These are phyloP conservation scores for Python bivittatus DNA, from an alignment of 2,113 vertebrate genomes.

Conservation along the genomic window DNA sequence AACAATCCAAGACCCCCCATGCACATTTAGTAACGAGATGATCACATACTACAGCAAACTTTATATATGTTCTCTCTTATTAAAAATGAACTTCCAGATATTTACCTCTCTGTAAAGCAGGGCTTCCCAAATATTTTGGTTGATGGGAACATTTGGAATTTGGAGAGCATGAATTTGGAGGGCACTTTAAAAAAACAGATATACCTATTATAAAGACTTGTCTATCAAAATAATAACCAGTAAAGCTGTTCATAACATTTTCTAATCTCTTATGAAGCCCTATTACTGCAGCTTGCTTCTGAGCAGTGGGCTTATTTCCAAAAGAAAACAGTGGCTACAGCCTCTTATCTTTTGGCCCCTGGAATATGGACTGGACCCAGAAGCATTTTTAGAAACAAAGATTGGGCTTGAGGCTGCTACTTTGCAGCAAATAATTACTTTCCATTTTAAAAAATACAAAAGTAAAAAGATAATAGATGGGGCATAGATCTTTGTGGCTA, in stretches of 20 bases:
- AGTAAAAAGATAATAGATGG: neutral
- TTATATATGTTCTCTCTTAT: neutral
- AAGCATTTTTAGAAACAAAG: neutral
- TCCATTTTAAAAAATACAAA: neutral
- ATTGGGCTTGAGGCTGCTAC: neutral
- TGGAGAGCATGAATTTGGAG: neutral
- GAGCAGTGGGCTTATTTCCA: neutral
- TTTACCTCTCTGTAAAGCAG: neutral
- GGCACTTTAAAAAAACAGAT: neutral
- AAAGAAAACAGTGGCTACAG: neutral
- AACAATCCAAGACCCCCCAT: slow-evolving; percentile 24
- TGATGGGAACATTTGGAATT: neutral
- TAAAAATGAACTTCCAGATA: neutral
- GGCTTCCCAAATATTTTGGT: neutral
- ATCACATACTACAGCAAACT: slow-evolving; percentile 28
- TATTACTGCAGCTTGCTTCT: neutral
- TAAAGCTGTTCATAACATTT: neutral
- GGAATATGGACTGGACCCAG: neutral
- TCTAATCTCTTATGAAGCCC: neutral
- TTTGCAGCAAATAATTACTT: neutral
- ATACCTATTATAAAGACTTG: neutral
- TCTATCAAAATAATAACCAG: neutral
- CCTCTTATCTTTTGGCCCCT: neutral
- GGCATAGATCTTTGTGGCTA: neutral
- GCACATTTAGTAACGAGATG: neutral